Conservation (phyloP, 1,140 invertebrate genomes). For the Drosophila micromelanica region DNA sequence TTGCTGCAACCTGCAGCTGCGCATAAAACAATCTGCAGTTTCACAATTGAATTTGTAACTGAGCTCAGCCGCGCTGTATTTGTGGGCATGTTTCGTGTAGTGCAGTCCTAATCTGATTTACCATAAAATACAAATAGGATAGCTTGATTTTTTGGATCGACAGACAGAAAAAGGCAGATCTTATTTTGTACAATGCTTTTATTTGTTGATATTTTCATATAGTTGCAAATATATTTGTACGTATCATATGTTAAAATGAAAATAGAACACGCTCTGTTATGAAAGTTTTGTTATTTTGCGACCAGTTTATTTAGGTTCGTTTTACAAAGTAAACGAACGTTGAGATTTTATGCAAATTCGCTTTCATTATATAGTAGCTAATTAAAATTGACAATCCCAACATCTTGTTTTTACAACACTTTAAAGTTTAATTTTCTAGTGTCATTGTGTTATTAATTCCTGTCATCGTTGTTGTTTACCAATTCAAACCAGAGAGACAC, state of each 20-base stretch:
- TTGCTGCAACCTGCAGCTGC: constrained; percentile 31
- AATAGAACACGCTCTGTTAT: constrained; percentile 60
- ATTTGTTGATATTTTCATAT: constrained; percentile 58
- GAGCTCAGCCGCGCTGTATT: too few relatives aligned
- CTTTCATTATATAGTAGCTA: constrained; percentile 13
- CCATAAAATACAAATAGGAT: constrained; percentile 65
- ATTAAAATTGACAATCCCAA: constrained; percentile 1
- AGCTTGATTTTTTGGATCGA: constrained; percentile 10
- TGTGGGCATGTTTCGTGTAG: constrained; percentile 12
- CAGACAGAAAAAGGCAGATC: constrained; percentile 30
- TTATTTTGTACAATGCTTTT: constrained; percentile 18
- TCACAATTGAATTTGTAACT: constrained; percentile 70
- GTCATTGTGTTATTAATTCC: too few relatives aligned
- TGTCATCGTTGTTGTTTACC: too few relatives aligned
- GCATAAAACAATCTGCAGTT: constrained; percentile 68
- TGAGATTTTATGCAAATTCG: constrained; percentile 69
- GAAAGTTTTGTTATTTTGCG: constrained; percentile 41
- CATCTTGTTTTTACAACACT: not conserved
- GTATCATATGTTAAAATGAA: constrained; percentile 33
- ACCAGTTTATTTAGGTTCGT: constrained; percentile 63
- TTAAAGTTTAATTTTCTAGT: not conserved
- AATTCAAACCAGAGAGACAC: not conserved
- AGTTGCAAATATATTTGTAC: constrained; percentile 42
- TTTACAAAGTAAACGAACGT: constrained; percentile 58
- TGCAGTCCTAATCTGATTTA: constrained; percentile 68